phyloP scores from a whole-genome alignment of 2,797 vertebrate species.

The Semotilus atromaculatus region DNA sequence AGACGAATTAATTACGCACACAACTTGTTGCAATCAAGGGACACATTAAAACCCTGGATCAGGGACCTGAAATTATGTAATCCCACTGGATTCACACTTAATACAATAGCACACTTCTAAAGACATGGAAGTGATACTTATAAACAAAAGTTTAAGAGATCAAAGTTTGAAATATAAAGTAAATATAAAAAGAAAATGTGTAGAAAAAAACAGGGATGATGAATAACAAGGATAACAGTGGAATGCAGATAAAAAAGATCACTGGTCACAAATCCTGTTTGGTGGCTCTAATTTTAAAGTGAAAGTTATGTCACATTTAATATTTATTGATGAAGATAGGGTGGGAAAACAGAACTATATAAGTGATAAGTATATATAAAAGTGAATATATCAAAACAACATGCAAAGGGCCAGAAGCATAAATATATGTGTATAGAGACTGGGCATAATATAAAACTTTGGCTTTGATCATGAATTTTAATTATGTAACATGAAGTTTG shows the following conservation, averaged over 20 bases:
- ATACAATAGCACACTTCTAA: not conserved
- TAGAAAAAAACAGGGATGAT: not conserved
- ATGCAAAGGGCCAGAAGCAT: conserved; percentile 29
- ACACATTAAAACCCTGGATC: conserved; percentile 13
- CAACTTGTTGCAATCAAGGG: conserved; percentile 32
- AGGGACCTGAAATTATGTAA: not conserved
- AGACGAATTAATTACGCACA: conserved; percentile 46
- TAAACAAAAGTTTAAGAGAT: not conserved
- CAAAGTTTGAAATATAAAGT: not conserved
- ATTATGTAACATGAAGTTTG: not conserved
- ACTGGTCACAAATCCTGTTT: not conserved
- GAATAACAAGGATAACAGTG: not conserved
- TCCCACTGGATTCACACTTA: not conserved
- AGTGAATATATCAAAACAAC: conserved; percentile 29
- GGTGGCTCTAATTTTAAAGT: not conserved
- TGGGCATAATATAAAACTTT: not conserved
- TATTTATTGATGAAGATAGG: too few relatives aligned
- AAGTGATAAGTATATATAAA: conserved; percentile 24
- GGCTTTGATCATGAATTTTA: not conserved
- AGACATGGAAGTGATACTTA: not conserved
- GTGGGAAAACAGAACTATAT: not conserved
- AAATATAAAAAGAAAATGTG: too few relatives aligned
- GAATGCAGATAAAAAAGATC: not conserved
- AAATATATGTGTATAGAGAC: conserved; percentile 22
- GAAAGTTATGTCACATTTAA: too few relatives aligned